Evolutionary conservation across 1,140 invertebrate species (phyloP).

Genomic region (Trigoniulus corallinus): DNA sequence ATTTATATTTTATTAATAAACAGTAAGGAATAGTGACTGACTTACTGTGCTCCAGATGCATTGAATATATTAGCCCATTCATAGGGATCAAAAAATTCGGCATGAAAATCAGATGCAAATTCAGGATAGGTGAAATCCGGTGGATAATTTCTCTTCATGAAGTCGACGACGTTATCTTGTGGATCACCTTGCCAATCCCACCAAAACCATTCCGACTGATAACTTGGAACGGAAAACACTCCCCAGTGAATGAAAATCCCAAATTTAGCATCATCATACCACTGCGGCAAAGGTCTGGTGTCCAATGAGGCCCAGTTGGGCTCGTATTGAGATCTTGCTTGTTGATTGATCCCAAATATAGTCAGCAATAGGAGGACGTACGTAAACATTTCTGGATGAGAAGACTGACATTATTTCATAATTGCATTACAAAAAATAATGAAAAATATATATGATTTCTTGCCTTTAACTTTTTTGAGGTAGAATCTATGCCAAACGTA

Average conservation of each 20-base stretch:
- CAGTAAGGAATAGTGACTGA: background rate
- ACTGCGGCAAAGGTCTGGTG: conserved; percentile 56
- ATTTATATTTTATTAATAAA: background rate
- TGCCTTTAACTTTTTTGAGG: no score
- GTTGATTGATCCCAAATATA: no score
- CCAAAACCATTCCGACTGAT: conserved; percentile 79
- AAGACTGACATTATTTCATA: no score
- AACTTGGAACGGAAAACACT: conserved; percentile 74
- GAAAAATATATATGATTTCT: no score
- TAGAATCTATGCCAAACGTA: no score
- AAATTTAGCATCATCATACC: conserved; percentile 80
- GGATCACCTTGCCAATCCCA: conserved; percentile 23
- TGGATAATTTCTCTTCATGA: background rate
- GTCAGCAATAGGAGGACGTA: no score
- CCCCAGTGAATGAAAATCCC: conserved; percentile 92
- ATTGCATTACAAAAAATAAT: no score
- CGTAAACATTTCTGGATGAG: no score
- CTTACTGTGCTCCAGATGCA: background rate
- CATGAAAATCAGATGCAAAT: background rate
- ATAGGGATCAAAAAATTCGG: background rate
- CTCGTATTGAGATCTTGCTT: background rate
- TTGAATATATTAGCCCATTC: background rate
- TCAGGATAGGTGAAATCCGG: background rate
- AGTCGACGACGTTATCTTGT: background rate
- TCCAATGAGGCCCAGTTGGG: conserved; percentile 69